A percentile compares a stretch with the other conserved stretches of the same genome.
phyloP scores from a whole-genome alignment of 2,113 vertebrate species.

The Spermophilus dauricus region DNA sequence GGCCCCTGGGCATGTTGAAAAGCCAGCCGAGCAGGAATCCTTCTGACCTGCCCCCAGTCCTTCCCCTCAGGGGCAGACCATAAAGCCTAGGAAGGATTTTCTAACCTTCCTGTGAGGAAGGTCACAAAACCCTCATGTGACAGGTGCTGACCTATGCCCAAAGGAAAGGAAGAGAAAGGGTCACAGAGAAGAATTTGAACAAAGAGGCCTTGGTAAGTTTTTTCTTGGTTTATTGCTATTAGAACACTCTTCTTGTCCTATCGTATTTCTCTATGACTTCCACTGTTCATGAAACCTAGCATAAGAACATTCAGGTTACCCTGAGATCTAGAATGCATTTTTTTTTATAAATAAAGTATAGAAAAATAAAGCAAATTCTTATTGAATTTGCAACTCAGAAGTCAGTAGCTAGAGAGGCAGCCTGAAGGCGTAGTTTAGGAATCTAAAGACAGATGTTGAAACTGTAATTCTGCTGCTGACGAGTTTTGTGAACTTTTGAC shows the following conservation, averaged over 20 bases:
- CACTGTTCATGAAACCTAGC: not conserved
- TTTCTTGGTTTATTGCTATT: not conserved
- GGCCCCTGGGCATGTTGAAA: not conserved
- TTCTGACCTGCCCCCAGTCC: not conserved
- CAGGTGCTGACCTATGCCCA: not conserved
- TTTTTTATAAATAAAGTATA: not conserved
- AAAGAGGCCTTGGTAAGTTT: not conserved
- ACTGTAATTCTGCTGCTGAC: not conserved
- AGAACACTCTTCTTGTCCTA: not conserved
- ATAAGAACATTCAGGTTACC: not conserved
- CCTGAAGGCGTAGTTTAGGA: not conserved
- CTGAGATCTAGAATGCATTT: constrained; percentile 30
- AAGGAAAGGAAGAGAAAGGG: not conserved
- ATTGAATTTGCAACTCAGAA: not conserved
- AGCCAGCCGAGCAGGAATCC: not conserved
- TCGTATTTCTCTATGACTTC: too few species aligned
- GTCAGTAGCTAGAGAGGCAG: not conserved
- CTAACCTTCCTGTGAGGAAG: not conserved
- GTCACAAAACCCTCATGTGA: not conserved
- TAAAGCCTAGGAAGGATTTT: not conserved
- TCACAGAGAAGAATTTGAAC: not conserved
- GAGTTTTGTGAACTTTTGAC: not conserved
- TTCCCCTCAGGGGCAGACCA: not conserved
- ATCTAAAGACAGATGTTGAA: not conserved
- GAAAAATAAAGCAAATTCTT: not conserved